Percentiles rank a stretch among this genome's conserved stretches.
Evolutionary conservation across 2,113 vertebrate species (phyloP).

Genomic region (Isurus oxyrinchus): DNA sequence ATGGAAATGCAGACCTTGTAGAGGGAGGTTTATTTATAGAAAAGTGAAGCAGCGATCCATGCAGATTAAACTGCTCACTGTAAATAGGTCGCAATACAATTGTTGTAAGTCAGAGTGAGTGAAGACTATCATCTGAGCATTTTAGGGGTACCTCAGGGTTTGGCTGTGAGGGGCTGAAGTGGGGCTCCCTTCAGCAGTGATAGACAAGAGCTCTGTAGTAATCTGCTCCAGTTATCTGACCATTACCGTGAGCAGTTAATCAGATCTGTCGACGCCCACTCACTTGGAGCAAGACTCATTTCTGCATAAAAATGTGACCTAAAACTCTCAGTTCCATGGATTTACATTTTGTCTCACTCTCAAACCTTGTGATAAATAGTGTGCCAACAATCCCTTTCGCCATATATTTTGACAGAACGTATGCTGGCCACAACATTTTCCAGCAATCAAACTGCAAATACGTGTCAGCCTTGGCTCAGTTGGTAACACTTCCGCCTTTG

Average conservation of each 20-base stretch:
- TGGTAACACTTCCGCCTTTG: neutral
- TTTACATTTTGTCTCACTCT: neutral
- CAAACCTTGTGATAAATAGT: neutral
- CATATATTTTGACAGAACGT: neutral
- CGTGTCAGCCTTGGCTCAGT: neutral
- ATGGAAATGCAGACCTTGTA: neutral
- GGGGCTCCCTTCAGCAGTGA: neutral
- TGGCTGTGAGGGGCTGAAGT: neutral
- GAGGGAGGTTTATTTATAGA: constrained; percentile 17
- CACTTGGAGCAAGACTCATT: neutral
- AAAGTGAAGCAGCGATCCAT: neutral
- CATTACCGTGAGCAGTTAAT: neutral
- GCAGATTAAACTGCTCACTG: neutral
- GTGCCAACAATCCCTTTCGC: neutral
- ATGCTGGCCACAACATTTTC: neutral
- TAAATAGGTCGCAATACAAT: neutral
- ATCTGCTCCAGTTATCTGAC: neutral
- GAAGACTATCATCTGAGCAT: neutral
- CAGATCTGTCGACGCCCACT: neutral
- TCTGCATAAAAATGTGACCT: neutral
- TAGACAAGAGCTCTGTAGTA: neutral
- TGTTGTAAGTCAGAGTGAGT: neutral
- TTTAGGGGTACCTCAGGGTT: neutral
- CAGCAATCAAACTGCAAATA: neutral
- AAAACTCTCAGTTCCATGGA: neutral